phyloP scores from a whole-genome alignment of 2,888 invertebrate genomes.

The Ichneumon xanthorius region DNA sequence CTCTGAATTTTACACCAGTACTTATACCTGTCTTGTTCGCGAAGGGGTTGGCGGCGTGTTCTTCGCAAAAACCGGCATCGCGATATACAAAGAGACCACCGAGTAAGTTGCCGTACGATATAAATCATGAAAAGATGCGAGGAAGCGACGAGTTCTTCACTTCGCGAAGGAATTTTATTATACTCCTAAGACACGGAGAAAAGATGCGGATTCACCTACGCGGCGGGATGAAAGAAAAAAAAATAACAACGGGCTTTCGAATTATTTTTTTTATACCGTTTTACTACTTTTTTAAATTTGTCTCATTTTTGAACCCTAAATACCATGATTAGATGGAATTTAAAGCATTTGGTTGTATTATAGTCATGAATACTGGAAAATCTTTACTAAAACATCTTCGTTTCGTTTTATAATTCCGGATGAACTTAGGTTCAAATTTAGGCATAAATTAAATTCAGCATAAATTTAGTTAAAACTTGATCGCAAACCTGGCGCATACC shows the following conservation, averaged over 20 bases:
- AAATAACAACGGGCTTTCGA: constrained; percentile 38
- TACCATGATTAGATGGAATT: neutral
- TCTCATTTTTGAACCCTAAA: neutral
- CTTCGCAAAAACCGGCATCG: constrained; percentile 41
- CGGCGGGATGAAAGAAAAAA: constrained; percentile 48
- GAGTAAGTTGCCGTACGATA: constrained; percentile 59
- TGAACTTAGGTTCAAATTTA: neutral
- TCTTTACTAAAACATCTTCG: neutral
- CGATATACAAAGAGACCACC: constrained; percentile 30
- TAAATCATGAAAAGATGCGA: constrained; percentile 68
- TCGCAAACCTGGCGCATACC: neutral
- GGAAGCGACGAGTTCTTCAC: constrained; percentile 63
- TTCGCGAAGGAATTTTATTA: constrained; percentile 66
- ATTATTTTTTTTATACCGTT: neutral
- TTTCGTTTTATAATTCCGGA: neutral
- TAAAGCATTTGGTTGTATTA: neutral
- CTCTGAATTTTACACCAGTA: constrained; percentile 47
- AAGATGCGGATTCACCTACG: constrained; percentile 63
- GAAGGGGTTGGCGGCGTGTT: constrained; percentile 55
- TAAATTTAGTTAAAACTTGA: neutral
- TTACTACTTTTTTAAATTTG: neutral
- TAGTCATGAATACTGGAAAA: neutral
- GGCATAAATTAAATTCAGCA: neutral
- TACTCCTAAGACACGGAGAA: constrained; percentile 62
- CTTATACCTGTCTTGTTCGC: constrained; percentile 15